These are phyloP conservation scores for Pseudocheirus occidentalis DNA, from an alignment of 2,797 vertebrate genomes.

Conservation along the genomic window DNA sequence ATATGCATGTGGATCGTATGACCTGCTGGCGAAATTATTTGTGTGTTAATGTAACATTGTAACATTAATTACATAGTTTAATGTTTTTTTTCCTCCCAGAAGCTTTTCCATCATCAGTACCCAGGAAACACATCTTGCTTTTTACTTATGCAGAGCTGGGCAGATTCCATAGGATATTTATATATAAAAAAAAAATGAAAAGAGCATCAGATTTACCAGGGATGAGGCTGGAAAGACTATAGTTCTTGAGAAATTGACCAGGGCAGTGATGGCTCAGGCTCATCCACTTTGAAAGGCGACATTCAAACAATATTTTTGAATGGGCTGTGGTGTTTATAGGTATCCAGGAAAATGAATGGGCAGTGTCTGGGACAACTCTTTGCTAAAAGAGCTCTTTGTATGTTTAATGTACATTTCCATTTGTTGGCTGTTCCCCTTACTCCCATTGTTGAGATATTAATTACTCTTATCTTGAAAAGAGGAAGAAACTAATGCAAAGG, in stretches of 20 bases:
- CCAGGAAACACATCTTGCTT: slow-evolving; percentile 61
- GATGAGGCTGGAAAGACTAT: not conserved
- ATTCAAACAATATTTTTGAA: not conserved
- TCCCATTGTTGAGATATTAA: not conserved
- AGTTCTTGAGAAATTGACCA: not conserved
- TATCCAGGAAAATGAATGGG: not conserved
- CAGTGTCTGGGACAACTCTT: slow-evolving; percentile 31
- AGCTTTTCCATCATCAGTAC: slow-evolving; percentile 61
- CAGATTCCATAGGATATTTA: slow-evolving; percentile 25
- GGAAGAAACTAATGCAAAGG: slow-evolving; percentile 17
- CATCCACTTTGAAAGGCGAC: not conserved
- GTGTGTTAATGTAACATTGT: slow-evolving; percentile 85
- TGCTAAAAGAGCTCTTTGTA: slow-evolving; percentile 17
- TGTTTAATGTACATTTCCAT: slow-evolving; percentile 36
- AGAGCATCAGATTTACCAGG: not conserved
- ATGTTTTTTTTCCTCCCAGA: slow-evolving; percentile 43
- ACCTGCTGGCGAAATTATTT: slow-evolving; percentile 86
- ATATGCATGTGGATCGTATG: slow-evolving; percentile 86
- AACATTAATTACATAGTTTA: slow-evolving; percentile 84
- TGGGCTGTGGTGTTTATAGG: not conserved
- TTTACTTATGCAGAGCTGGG: slow-evolving; percentile 49
- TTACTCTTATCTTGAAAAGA: not conserved
- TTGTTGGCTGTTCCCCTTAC: not conserved
- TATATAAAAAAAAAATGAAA: too few species aligned
- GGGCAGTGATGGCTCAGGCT: not conserved